These are phyloP conservation scores for Actinemys pallida DNA, from an alignment of 2,113 vertebrate genomes.

Conservation along the genomic window DNA sequence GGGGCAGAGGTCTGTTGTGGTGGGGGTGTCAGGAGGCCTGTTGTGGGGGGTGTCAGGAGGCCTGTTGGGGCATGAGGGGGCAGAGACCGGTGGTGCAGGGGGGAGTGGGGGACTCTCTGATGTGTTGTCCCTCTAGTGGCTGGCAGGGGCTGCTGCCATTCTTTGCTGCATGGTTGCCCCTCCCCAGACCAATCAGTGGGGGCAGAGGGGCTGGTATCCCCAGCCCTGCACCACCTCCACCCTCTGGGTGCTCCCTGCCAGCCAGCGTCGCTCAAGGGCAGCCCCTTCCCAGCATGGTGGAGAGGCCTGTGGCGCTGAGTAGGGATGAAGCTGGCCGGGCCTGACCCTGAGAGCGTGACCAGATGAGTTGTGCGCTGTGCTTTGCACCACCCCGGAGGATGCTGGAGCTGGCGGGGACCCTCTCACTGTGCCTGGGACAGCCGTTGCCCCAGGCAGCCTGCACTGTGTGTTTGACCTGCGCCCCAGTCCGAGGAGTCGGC, in stretches of 20 bases:
- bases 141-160: not conserved
- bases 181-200: not conserved
- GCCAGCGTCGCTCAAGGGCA: not conserved
- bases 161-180: not conserved
- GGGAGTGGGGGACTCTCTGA: not conserved
- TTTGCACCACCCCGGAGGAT: not conserved
- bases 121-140: not conserved
- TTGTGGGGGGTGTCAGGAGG: not conserved
- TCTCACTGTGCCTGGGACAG: too few species aligned
- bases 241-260: too few species aligned
- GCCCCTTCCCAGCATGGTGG: not conserved
- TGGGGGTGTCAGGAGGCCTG: too few species aligned
- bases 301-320: not conserved
- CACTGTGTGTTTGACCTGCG: not conserved
- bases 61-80: not conserved
- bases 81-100: not conserved
- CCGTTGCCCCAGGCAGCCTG: not conserved
- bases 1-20: too few species aligned
- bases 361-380: not conserved
- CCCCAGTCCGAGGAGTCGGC: not conserved
- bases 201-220: not conserved
- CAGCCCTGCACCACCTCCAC: not conserved
- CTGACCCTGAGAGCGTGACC: not conserved
- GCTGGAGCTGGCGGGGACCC: not conserved
- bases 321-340: not conserved